Base-by-base conservation (phyloP, 2,888 invertebrate species). In the Acleris cristana region DNA sequence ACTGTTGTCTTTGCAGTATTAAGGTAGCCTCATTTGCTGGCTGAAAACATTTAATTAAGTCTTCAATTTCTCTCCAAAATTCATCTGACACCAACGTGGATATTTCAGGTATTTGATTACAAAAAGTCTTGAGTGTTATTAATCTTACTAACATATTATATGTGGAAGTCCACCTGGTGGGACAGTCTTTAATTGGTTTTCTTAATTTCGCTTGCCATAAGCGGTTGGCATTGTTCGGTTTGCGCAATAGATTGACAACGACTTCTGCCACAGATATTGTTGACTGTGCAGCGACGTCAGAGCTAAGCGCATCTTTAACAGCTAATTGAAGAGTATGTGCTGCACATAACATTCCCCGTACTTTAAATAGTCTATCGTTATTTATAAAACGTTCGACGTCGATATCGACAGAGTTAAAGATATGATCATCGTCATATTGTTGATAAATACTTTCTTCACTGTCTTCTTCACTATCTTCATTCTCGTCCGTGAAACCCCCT, bases 281-380 rank as follows among this genome's bases (percentile, higher is more conserved):
- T 19, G 44, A 7, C 54, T 67, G 57, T 40, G 51, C 57, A n/a
- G 30, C 23, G 19, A 44, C 18, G 52, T 69, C 48, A 44, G 19
- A 34, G 7, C 53, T 54, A 10, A 65, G 40, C 10, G 65, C 70
- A 63, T 70, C 63, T 48, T 67, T 68, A 12, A 70, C 34, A 7
- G 70, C 61, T 18, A 70, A 51, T 40, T 70, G 70, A 57, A 66
- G 23, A 3, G 67, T 70, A 52, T 70, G 67, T 44, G 70, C 70
- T 16, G 67, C 67, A 44, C 67, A 70, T 16, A 70, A 48, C 67
- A 70, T 70, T 19, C 67, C 64, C 18, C 70, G 60, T 19, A 64
- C 23, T 44, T 61, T 56, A 51, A 70, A 66, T 57, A 48, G 26
- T 26, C 26, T 26, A 26, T 26, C 26, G 26, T 26, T 26, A 26